Base-by-base conservation (phyloP, 2,888 invertebrate species). In the Drosophila peninsularis region DNA sequence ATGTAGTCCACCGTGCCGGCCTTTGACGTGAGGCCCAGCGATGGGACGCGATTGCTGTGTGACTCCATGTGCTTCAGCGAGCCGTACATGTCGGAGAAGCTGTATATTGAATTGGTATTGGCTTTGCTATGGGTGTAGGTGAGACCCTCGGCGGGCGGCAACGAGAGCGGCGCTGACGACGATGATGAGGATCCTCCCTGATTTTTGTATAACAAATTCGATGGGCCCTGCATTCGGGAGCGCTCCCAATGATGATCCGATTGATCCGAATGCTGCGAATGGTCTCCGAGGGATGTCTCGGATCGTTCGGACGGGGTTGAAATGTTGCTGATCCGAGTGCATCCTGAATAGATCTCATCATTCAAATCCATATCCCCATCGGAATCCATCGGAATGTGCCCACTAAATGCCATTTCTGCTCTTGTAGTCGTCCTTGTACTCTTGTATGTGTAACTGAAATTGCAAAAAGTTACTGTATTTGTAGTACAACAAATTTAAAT, bases 1-100 rank as follows among this genome's bases (percentile, higher is more conserved):
- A 71, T 27, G 39, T 81, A 78, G 36, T 71, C 75, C 0, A 64
- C 1, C 0, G 63, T 71, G 55, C 64, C 80, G 3, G 77, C 82
- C 3, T 86, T 86, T 0, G 90, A 90, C 11, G 83, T 78, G 17
- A 91, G 63, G 24, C 85, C 80, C 37, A 91, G 65, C 5, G 89
- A 78, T 1, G 91, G 91, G 0, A 91, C 82, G 50, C 74, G 63
- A 41, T 82, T 78, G 44, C 70, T 81, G 3, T 75, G 65, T 2
- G 72, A 64, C 39, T 80, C 84, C 11, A 69, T 63, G 30, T 65
- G 17, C 37, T 67, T 50, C 0, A 75, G 36, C 0, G 57, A 72
- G 7, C 41, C 63, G 19, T 67, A 72, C 64, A 74, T 63, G 0
- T 61, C 61, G 0, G 71, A 32, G 69, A 78, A 80, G 17, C 72